phyloP scores from a whole-genome alignment of 2,888 invertebrate genomes.

The Dryococelus australis region DNA sequence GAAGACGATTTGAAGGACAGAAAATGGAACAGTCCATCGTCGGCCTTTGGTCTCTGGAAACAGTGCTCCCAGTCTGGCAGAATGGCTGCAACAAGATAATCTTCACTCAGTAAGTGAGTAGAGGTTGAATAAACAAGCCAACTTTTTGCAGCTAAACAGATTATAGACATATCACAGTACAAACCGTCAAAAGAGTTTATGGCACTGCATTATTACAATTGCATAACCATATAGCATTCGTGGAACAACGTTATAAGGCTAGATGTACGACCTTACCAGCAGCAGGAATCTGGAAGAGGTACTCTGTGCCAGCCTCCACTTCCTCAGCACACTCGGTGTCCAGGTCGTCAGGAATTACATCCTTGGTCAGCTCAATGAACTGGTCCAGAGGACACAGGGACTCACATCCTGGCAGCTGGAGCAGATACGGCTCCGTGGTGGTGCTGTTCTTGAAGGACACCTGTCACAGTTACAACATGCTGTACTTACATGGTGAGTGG shows the following conservation, averaged over 20 bases:
- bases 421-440: not conserved
- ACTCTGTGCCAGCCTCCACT: not conserved
- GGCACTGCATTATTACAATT: too few species aligned
- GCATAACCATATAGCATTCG: too few species aligned
- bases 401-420: constrained; percentile 11
- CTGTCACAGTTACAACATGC: not conserved
- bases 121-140: too few species aligned
- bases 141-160: too few species aligned
- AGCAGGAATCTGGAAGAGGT: constrained; percentile 23
- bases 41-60: not conserved
- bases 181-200: too few species aligned
- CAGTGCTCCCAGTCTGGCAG: constrained; percentile 1
- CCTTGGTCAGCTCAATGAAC: constrained; percentile 21
- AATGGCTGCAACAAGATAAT: not conserved
- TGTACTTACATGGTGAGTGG: not conserved
- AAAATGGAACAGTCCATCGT: not conserved
- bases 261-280: not conserved
- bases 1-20: not conserved
- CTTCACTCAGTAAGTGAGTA: not conserved
- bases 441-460: constrained; percentile 27
- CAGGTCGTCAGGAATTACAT: constrained; percentile 6
- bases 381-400: constrained; percentile 11
- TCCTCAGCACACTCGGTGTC: constrained; percentile 18
- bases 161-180: too few species aligned
- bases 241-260: too few species aligned